phyloP scores from a whole-genome alignment of 1,140 invertebrate species.

The Homalodisca vitripennis region DNA sequence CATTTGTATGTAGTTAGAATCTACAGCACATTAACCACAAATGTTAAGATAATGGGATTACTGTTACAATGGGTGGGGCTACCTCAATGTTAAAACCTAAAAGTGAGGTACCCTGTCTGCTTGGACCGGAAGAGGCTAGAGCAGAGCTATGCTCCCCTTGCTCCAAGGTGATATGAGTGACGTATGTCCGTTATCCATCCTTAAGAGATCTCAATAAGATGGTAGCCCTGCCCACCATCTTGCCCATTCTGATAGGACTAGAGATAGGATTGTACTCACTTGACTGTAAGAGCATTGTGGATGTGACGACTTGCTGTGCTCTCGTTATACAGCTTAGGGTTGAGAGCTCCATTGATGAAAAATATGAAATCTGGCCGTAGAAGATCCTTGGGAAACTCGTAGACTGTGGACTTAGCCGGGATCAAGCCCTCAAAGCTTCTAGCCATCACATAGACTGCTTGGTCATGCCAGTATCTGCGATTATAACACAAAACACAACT shows the following conservation, averaged over 20 bases:
- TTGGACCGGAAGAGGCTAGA: not conserved
- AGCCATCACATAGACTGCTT: slow-evolving; percentile 6
- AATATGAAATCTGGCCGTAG: slow-evolving; percentile 1
- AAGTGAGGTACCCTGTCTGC: too few relatives aligned
- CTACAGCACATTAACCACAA: too few relatives aligned
- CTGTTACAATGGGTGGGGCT: too few relatives aligned
- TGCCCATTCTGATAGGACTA: not conserved
- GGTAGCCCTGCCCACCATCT: not conserved
- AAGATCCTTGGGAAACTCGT: slow-evolving; percentile 11
- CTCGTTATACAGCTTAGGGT: not conserved
- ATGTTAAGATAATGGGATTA: too few relatives aligned
- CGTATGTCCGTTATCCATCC: not conserved
- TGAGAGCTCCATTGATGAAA: slow-evolving; percentile 5
- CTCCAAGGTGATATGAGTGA: not conserved
- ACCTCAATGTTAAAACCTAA: not conserved
- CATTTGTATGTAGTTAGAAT: too few relatives aligned
- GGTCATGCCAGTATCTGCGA: slow-evolving; percentile 9
- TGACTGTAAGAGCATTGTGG: not conserved
- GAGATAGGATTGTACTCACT: not conserved
- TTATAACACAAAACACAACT: too few relatives aligned
- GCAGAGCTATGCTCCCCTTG: not conserved
- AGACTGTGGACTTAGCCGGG: not conserved
- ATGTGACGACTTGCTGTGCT: not conserved
- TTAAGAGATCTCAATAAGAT: not conserved
- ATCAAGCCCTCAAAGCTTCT: not conserved